These are phyloP conservation scores for Todiramphus chloris DNA, from an alignment of 2,113 vertebrate species.

Conservation along the genomic window DNA sequence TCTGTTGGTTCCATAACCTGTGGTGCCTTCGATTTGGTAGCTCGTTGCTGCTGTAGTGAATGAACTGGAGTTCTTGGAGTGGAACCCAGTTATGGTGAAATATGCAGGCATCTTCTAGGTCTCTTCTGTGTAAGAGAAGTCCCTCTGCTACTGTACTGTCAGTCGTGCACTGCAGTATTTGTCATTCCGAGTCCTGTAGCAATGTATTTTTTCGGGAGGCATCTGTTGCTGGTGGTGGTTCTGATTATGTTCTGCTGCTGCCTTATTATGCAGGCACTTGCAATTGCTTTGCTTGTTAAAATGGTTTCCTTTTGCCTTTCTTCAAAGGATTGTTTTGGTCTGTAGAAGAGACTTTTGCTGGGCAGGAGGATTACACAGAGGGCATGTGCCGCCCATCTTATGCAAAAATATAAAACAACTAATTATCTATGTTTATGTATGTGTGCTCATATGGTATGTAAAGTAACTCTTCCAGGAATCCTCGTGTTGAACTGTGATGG, in stretches of 20 bases:
- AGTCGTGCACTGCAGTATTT: background rate
- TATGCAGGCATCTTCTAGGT: background rate
- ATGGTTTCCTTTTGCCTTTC: background rate
- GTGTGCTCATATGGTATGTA: background rate
- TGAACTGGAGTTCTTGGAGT: background rate
- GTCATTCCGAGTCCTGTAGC: background rate
- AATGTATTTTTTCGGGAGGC: background rate
- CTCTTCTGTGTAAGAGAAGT: background rate
- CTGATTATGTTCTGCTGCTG: background rate
- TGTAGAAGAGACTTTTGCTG: background rate
- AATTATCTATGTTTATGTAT: background rate
- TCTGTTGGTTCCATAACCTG: background rate
- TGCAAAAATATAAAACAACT: background rate
- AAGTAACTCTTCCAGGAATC: background rate
- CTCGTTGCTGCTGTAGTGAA: background rate
- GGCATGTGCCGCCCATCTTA: background rate
- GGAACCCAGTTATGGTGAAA: background rate
- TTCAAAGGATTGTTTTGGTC: constrained; percentile 1
- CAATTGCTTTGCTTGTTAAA: background rate
- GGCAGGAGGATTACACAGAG: background rate
- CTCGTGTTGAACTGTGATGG: accelerated
- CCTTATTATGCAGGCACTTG: background rate
- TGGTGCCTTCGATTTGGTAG: background rate
- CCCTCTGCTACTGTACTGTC: background rate
- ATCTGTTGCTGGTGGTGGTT: background rate